Evolutionary conservation across 2,888 invertebrate species (phyloP), one percentile per base, ranked within the genome.

Genomic region (Plusia festucae): DNA sequence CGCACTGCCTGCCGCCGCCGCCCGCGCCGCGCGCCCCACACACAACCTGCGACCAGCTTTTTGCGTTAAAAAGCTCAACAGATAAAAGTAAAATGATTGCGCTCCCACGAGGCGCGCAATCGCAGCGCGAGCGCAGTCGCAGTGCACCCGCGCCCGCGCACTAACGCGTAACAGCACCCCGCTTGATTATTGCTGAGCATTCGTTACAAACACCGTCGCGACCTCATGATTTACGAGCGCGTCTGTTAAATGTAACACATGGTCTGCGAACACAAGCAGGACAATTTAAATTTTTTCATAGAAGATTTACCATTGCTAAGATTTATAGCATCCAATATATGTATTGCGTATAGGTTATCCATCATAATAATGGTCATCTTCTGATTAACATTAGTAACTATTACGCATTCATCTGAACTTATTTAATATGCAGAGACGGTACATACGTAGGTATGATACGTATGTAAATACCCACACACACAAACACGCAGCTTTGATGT

Each of bases 31-130:
- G 74, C 79, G 76, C 75, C 79, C 76, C 68, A 40, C 40, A 34
- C 75, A 76, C 90, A 88, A 89, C 91, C 91, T 89, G 90, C 88
- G 86, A 79, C 72, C 81, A 90, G 90, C 92, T 92, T 92, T 93
- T 92, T 91, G 88, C 90, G 87, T 87, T 84, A 89, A 90, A 87
- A 90, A 91, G 91, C 90, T 88, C 84, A 65, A 72, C 73, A 83
- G 86, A 86, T 88, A 89, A 89, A 89, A 90, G 89, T 88, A 85
- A 90, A 90, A 87, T 85, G 81, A 86, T 86, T 85, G 82, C 88
- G 90, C 88, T 91, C 91, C 89, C 92, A 90, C 91, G 88, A 81
- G 76, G 76, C 79, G 62, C 70, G 57, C 67, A 65, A 59, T 53
- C 64, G 60, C 57, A 30, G 67, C 60, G 70, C n/a, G n/a, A n/a